phyloP scores from a whole-genome alignment of 2,888 invertebrate genomes.

The Pterostichus madidus region DNA sequence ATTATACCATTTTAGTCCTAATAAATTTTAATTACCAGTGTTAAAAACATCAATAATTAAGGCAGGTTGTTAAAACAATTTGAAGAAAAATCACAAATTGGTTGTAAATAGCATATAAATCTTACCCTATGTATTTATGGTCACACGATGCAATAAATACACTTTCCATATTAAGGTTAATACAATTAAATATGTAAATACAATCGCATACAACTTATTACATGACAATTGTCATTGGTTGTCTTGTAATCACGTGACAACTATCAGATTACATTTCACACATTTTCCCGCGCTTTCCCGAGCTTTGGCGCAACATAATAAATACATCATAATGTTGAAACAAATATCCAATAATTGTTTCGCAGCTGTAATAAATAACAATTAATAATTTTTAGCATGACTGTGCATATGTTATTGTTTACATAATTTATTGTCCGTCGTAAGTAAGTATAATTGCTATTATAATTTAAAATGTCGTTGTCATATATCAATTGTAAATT shows the following conservation, averaged over 20 bases:
- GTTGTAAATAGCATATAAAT: conserved; percentile 35
- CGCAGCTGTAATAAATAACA: conserved; percentile 55
- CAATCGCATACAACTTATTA: conserved; percentile 24
- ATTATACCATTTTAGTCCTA: not conserved
- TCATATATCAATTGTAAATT: conserved; percentile 63
- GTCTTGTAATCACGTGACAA: conserved; percentile 41
- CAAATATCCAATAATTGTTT: conserved; percentile 52
- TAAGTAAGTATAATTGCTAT: conserved; percentile 61
- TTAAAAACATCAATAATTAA: conserved; percentile 7
- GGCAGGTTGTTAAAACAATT: conserved; percentile 3
- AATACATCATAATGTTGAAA: conserved; percentile 44
- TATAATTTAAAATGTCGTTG: conserved; percentile 64
- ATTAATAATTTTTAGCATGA: conserved; percentile 63
- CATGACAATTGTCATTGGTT: conserved; percentile 47
- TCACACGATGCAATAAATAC: conserved; percentile 18
- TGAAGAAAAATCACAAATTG: conserved; percentile 10
- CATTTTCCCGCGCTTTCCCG: conserved; percentile 27
- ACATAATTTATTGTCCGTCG: conserved; percentile 60
- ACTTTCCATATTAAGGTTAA: conserved; percentile 45
- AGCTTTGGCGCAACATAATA: conserved; percentile 14
- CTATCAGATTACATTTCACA: conserved; percentile 15
- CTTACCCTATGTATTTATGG: conserved; percentile 32
- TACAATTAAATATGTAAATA: conserved; percentile 54
- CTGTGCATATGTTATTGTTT: conserved; percentile 65
- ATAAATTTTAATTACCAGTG: conserved; percentile 7